phyloP scores from a whole-genome alignment of 53 echinoderm and acorn worm genomes.

The Patiria pectinifera region DNA sequence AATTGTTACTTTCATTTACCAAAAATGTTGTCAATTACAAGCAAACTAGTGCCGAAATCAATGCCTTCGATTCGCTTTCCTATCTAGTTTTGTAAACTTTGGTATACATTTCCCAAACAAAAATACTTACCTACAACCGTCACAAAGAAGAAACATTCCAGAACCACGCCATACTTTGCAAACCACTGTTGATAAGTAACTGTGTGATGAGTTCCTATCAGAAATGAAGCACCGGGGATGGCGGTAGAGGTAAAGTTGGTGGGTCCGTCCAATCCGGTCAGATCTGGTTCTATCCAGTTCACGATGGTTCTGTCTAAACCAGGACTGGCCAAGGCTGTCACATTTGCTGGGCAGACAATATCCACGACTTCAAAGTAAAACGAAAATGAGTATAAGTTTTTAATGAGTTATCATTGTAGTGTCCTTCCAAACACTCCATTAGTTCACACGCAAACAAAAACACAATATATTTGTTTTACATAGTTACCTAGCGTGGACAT shows the following conservation, averaged over 20 bases:
- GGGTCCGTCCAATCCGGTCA: conserved; percentile 30
- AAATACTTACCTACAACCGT: neutral
- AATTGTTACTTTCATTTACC: no score
- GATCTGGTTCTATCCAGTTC: conserved; percentile 45
- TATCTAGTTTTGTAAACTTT: no score
- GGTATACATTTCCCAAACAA: neutral
- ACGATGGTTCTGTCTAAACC: neutral
- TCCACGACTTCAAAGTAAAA: neutral
- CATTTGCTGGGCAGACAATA: conserved; percentile 25
- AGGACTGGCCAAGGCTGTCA: neutral
- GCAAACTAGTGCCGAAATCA: no score
- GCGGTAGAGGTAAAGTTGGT: neutral
- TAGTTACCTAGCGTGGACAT: no score
- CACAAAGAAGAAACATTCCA: conserved; percentile 31
- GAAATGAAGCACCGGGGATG: neutral
- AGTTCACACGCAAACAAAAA: no score
- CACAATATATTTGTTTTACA: no score
- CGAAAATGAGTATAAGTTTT: neutral
- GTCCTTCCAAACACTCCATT: neutral
- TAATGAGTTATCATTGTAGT: neutral
- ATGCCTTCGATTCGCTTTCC: no score
- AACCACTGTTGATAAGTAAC: conserved; percentile 20
- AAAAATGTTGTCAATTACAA: no score
- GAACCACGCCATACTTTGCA: neutral
- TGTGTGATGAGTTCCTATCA: conserved; percentile 41